A percentile compares a stretch with the other conserved stretches of the same genome.
These are phyloP conservation scores for Volucella inanis DNA, from an alignment of 2,888 invertebrate species.

Conservation along the genomic window DNA sequence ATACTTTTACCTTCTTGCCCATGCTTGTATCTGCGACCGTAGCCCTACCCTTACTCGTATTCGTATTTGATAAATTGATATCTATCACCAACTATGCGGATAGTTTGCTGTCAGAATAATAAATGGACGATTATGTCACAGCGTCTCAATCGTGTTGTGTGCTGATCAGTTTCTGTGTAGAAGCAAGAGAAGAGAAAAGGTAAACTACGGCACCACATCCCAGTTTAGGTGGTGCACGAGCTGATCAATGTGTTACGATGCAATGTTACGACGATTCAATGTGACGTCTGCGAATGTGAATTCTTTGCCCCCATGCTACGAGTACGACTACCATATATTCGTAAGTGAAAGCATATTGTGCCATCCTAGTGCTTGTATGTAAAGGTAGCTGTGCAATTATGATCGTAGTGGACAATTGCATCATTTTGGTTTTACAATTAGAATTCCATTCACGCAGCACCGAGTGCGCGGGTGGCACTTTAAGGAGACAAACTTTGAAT, in stretches of 20 bases:
- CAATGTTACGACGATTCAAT: background rate
- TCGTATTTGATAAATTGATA: constrained; percentile 54
- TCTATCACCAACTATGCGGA: constrained; percentile 66
- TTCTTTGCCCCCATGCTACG: constrained; percentile 18
- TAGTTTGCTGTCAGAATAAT: constrained; percentile 63
- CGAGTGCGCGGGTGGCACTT: constrained; percentile 62
- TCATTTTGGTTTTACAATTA: constrained; percentile 1
- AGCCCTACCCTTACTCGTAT: no score
- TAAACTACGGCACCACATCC: constrained; percentile 16
- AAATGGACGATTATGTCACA: constrained; percentile 69
- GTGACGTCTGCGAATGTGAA: constrained; percentile 61
- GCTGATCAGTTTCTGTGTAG: constrained; percentile 28
- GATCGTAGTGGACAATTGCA: constrained; percentile 59
- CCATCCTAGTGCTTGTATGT: background rate
- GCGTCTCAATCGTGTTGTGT: background rate
- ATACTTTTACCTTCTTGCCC: no score
- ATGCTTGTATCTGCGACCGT: no score
- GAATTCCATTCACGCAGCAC: constrained; percentile 14
- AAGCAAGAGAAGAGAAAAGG: background rate
- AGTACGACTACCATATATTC: no score
- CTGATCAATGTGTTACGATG: constrained; percentile 25
- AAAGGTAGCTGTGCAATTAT: constrained; percentile 52
- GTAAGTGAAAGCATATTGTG: constrained; percentile 59
- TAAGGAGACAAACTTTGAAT: constrained; percentile 54
- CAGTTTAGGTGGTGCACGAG: constrained; percentile 31